phyloP scores from a whole-genome alignment of 2,888 invertebrate genomes.

The Oasisia sp. region DNA sequence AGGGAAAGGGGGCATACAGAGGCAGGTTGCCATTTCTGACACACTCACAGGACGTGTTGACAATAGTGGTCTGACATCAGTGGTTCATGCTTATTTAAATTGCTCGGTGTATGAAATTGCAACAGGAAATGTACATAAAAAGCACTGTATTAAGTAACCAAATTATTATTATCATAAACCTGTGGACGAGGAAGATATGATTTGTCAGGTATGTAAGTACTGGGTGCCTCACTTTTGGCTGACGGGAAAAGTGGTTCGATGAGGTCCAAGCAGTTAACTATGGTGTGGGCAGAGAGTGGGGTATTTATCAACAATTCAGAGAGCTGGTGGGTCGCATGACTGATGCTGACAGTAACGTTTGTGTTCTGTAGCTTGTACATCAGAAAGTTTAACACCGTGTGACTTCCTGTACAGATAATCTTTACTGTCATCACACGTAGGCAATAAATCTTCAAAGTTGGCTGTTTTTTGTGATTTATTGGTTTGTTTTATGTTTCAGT shows the following conservation, averaged over 20 bases:
- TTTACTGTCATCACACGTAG: not conserved
- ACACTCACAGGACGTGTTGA: not conserved
- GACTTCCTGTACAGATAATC: not conserved
- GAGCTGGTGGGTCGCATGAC: not conserved
- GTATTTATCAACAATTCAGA: not conserved
- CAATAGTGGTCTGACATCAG: not conserved
- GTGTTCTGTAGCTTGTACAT: not conserved
- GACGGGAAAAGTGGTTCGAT: not conserved
- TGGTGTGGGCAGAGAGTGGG: not conserved
- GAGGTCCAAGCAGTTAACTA: not conserved
- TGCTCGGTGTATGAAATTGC: not conserved
- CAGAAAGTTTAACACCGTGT: not conserved
- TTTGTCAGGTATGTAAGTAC: not conserved
- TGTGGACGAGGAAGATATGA: not conserved
- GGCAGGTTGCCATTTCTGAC: not conserved
- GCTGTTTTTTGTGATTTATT: not conserved
- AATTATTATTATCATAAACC: not conserved
- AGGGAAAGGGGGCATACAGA: not conserved
- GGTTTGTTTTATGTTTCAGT: slow-evolving; percentile 2
- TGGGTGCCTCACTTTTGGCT: not conserved
- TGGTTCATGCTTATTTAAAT: not conserved
- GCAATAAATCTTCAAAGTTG: slow-evolving; percentile 17
- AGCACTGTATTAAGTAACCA: too few species aligned
- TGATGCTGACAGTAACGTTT: not conserved
- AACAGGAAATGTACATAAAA: slow-evolving; percentile 7